Base-by-base conservation (phyloP, 1,140 invertebrate species). In the Leptonema lineaticorne region DNA sequence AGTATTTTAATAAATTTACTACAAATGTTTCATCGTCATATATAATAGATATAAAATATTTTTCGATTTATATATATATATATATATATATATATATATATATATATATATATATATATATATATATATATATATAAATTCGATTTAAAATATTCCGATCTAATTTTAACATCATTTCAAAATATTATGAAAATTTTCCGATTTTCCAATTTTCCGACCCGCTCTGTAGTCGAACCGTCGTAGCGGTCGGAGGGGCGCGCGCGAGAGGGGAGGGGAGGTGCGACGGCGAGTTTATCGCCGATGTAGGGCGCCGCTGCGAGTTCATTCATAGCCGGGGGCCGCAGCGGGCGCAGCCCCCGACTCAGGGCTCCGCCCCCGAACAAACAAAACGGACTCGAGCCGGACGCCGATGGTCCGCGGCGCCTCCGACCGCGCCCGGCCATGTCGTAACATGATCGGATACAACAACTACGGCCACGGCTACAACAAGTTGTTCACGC, bases 401-500 rank as follows among this genome's bases (percentile, higher is more conserved):
- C 78, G 79, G 63, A 79, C 79, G 30, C 76, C 80, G 76, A 79
- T 81, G 79, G 79, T 78, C 77, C 70, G 76, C 76, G 60, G 76
- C 76, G 67, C 62, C 63, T 26, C 69, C 76, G 77, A 77, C 75
- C 78, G 76, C 59, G 74, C 76, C 63, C 75, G 75, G 63, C 76
- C 78, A 80, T 80, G 80, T 70, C 79, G 79, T 77, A 80, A 78
- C 74, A 81, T 80, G 75, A 90, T 91, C 83, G 90, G 90, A 77
- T 92, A 92, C 84, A 89, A 88, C 80, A 85, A 83, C 78, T 90
- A 89, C 80, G 88, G 88, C 83, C 86, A 89, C 76, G 91, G 91
- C 82, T 93, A 93, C 85, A 93, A 93, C 84, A 94, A 93, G 85
- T 86, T 93, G 76, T 93, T 93, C 79, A 92, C 91, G 71, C 92